phyloP scores from a whole-genome alignment of 92 coral and sea anemone genomes.

The Ricordea florida region DNA sequence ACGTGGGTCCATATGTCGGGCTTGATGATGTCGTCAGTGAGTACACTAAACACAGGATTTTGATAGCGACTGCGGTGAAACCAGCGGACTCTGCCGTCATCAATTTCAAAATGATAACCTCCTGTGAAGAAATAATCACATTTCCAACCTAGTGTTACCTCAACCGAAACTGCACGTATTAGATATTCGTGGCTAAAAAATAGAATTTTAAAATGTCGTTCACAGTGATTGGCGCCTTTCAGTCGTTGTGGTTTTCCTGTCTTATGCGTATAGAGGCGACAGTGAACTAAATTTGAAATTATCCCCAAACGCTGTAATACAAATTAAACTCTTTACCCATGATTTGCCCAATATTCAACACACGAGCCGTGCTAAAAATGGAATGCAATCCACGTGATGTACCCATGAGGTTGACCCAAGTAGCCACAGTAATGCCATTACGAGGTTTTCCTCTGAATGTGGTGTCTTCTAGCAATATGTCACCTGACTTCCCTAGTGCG shows the following conservation, averaged over 20 bases:
- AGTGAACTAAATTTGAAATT: no score
- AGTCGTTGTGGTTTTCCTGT: no score
- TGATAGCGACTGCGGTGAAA: slow-evolving; percentile 82
- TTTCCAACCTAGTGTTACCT: no score
- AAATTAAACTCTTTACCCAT: slow-evolving; percentile 74
- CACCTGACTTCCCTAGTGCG: slow-evolving; percentile 82
- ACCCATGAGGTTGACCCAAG: slow-evolving; percentile 80
- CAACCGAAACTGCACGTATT: no score
- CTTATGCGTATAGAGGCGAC: no score
- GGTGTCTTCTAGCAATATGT: slow-evolving; percentile 78
- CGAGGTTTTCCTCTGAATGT: slow-evolving; percentile 91
- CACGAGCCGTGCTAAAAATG: slow-evolving; percentile 88
- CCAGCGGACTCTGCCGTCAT: slow-evolving; percentile 95
- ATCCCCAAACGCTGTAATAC: no score
- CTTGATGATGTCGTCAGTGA: slow-evolving; percentile 72
- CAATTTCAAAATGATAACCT: slow-evolving; percentile 96
- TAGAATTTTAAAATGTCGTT: no score
- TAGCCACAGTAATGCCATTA: slow-evolving; percentile 79
- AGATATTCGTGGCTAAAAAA: no score
- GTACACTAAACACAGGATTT: slow-evolving; percentile 78
- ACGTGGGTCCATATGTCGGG: slow-evolving; percentile 92
- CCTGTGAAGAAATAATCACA: no score
- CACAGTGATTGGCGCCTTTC: no score
- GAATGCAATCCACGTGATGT: slow-evolving; percentile 84
- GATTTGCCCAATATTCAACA: slow-evolving; percentile 65